Base-by-base conservation (phyloP, 2,113 vertebrate genomes). In the Coptodon bakossiorum region DNA sequence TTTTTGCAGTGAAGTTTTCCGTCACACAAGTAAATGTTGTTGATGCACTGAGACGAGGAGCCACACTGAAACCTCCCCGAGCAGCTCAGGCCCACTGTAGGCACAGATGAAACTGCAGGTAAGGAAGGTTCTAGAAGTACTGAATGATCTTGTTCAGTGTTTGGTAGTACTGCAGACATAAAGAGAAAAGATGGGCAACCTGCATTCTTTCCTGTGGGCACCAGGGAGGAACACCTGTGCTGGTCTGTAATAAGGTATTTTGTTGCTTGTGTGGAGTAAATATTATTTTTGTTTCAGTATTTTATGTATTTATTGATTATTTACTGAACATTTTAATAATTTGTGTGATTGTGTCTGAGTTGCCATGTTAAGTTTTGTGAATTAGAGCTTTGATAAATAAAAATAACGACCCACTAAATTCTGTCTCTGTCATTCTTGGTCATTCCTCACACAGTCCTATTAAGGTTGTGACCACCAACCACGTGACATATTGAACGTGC, bases 81-180 rank as follows among this genome's bases (percentile, higher is more conserved):
- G 71, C 96, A 97, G 85, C 95, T 94, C 22, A 97, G 91, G 13
- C 96, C 96, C 71, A 97, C 96, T 97, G 90, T 1, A 34, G 22
- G 79, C 7, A 85, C 36, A 90, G 43, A 80, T 2, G n/a, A 76
- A 22, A 73, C n/a, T 45, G 38, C 1, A 22, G 19, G 5, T 40
- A 24, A 68, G 19, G 63, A 22, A 68, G 63, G 36, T 22, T 38
- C 36, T 71, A 71, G 66, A 71, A 71, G 22, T 24, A 22, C 63
- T 68, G 63, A 22, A 4, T 40, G 12, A 71, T 40, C 36, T 71
- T 2, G 36, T 24, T 71, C 66, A 71, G 36, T 71, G 36, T 71
- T 68, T 3, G 6, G 19, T 68, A 40, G 22, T 22, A 38, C 63
- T 40, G 34, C 34, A 68, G 63, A 68, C 61, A 38, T 0, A 38